Conservation (phyloP, 2,888 invertebrate genomes). For the Notodonta ziczac region DNA sequence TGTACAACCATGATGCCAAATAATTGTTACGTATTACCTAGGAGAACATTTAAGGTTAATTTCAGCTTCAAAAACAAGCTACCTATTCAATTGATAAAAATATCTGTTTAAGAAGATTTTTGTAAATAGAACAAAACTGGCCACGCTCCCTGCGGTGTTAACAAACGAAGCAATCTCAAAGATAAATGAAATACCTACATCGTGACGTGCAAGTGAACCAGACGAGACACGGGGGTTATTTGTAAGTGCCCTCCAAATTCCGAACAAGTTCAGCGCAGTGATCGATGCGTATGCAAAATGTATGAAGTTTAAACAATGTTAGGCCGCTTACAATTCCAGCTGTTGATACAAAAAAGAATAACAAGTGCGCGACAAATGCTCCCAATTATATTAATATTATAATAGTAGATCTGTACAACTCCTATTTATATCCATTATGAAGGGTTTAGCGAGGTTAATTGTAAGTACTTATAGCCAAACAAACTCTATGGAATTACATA, state of each 20-base stretch:
- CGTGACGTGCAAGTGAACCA: not conserved
- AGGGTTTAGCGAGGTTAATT: no score
- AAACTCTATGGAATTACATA: no score
- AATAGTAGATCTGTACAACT: no score
- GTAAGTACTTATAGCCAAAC: no score
- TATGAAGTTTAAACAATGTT: conserved; percentile 37
- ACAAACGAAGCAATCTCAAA: not conserved
- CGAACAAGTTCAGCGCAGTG: conserved; percentile 14
- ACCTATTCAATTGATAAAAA: no score
- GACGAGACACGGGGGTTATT: conserved; percentile 6
- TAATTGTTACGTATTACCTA: conserved; percentile 16
- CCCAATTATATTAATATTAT: no score
- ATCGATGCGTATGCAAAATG: conserved; percentile 22
- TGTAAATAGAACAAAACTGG: no score
- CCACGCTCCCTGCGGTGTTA: not conserved
- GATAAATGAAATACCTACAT: not conserved
- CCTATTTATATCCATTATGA: no score
- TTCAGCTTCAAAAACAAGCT: no score
- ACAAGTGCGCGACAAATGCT: no score
- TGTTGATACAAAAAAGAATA: not conserved
- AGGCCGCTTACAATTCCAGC: not conserved
- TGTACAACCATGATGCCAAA: conserved; percentile 24
- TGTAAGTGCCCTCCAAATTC: conserved; percentile 7
- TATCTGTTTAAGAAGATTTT: no score
- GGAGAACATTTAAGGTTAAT: no score